Evolutionary conservation across 2,888 invertebrate genomes (phyloP).

Genomic region (Cosmia trapezina): DNA sequence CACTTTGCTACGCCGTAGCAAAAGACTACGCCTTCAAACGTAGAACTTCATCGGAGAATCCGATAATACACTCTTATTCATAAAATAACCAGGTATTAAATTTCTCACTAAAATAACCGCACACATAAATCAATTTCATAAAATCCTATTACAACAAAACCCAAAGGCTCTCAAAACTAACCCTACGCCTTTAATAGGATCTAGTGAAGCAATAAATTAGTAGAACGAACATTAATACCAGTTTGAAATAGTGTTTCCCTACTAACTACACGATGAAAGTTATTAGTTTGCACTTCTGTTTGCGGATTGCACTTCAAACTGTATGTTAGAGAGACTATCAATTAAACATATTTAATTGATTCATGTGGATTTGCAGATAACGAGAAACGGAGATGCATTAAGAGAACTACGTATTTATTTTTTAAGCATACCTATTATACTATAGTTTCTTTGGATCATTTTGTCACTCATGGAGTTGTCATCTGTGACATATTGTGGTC

Average conservation of each 20-base stretch:
- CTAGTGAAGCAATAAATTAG: constrained; percentile 62
- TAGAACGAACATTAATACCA: constrained; percentile 60
- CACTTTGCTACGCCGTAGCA: constrained; percentile 30
- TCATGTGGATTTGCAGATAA: constrained; percentile 17
- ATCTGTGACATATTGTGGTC: background rate
- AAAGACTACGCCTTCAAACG: background rate
- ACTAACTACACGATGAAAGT: constrained; percentile 53
- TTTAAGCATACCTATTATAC: too few species aligned
- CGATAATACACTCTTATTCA: background rate
- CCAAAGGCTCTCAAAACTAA: constrained; percentile 57
- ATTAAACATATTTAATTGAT: constrained; percentile 44
- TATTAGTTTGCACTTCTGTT: constrained; percentile 61
- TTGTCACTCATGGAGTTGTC: background rate
- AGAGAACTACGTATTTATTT: background rate
- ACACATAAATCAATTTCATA: constrained; percentile 60
- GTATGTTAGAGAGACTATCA: constrained; percentile 40
- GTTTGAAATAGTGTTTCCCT: constrained; percentile 59
- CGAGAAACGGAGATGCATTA: constrained; percentile 8
- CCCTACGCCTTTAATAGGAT: constrained; percentile 63
- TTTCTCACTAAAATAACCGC: constrained; percentile 16
- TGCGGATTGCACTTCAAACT: constrained; percentile 57
- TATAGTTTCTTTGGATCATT: background rate
- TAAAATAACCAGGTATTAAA: constrained; percentile 9
- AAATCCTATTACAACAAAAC: constrained; percentile 62
- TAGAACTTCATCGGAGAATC: background rate